Conservation (phyloP, 2,888 invertebrate species). For the Hirtodrosophila cameraria region DNA sequence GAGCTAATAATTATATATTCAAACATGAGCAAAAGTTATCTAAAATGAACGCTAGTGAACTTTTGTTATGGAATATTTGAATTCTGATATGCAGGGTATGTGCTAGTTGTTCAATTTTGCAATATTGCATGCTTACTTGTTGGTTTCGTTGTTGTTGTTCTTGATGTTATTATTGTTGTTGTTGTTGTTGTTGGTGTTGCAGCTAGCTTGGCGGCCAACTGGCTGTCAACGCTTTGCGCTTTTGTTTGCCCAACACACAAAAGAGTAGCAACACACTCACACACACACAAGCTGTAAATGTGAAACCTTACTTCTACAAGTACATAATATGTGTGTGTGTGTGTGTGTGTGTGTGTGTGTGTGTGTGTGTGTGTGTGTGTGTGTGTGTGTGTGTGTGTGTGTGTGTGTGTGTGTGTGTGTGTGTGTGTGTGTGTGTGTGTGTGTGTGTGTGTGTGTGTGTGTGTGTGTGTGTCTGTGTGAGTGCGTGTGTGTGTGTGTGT, state of each 20-base stretch:
- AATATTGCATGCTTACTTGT: not conserved
- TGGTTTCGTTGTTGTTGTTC: constrained; percentile 1
- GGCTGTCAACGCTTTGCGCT: constrained; percentile 72
- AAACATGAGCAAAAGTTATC: too few relatives aligned
- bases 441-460: not conserved
- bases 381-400: not conserved
- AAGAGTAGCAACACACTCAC: constrained; percentile 48
- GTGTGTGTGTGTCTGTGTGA: too few relatives aligned
- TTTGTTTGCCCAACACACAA: constrained; percentile 75
- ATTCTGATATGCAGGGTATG: not conserved
- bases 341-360: not conserved
- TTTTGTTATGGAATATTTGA: too few relatives aligned
- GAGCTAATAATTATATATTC: too few relatives aligned
- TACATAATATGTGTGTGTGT: constrained; percentile 17
- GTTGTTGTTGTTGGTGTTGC: constrained; percentile 15
- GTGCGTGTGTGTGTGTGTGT: constrained; percentile 19
- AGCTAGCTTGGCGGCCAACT: constrained; percentile 27
- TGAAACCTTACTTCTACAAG: constrained; percentile 35
- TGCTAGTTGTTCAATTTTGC: constrained; percentile 1
- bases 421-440: not conserved
- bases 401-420: not conserved
- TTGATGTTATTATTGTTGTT: constrained; percentile 6
- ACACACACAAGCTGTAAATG: constrained; percentile 3
- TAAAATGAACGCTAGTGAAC: too few relatives aligned
- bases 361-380: constrained; percentile 22